A percentile compares a stretch with the other conserved stretches of the same genome.
Conservation (phyloP, 2,888 invertebrate genomes). For the Thymelicus lineola region DNA sequence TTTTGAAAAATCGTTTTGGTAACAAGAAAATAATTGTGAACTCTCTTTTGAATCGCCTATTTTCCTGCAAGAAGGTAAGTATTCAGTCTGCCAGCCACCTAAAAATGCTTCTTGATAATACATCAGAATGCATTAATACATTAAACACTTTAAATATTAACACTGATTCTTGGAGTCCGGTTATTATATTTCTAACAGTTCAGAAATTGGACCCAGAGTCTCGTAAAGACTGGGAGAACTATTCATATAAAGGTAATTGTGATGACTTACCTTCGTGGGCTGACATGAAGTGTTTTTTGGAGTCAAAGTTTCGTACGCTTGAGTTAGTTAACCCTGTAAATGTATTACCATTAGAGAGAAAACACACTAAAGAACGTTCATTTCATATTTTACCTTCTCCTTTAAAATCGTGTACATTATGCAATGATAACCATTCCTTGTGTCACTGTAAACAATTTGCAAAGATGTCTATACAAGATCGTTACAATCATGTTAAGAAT, state of each 20-base stretch:
- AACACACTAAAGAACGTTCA: neutral
- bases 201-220: constrained; percentile 41
- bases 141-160: constrained; percentile 36
- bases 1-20: constrained; percentile 23
- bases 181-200: constrained; percentile 38
- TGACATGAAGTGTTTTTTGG: constrained; percentile 31
- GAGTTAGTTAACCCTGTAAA: constrained; percentile 25
- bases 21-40: constrained; percentile 17
- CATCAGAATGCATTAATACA: constrained; percentile 37
- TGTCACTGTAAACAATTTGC: constrained; percentile 32
- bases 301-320: constrained; percentile 40
- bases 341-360: neutral
- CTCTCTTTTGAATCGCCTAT: constrained; percentile 2
- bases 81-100: constrained; percentile 25
- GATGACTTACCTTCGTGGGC: constrained; percentile 35
- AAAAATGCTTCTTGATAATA: constrained; percentile 40
- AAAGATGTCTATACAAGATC: constrained; percentile 13
- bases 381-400: constrained; percentile 3
- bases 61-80: neutral
- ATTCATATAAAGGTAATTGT: constrained; percentile 10
- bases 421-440: constrained; percentile 22
- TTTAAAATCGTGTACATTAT: constrained; percentile 13
- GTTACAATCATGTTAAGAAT: constrained; percentile 14
- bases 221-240: constrained; percentile 40
- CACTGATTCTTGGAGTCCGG: constrained; percentile 38